Evolutionary conservation across 2,113 vertebrate species (phyloP).

Genomic region (Todiramphus saurophagus): DNA sequence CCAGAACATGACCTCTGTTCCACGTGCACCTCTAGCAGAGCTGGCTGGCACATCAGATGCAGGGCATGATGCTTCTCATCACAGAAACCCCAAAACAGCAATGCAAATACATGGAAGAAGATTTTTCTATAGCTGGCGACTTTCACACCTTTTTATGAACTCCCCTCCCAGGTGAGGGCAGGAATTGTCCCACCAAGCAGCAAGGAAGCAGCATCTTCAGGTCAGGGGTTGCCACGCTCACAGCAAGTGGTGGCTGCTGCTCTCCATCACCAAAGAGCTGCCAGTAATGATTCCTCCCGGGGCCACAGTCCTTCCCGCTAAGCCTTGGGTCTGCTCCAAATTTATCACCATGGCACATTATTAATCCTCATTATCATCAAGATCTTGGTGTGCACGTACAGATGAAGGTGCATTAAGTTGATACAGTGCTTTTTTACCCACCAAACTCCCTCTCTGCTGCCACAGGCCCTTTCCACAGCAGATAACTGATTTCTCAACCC

Average conservation of each 20-base stretch:
- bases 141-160: too few species aligned
- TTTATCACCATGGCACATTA: background rate
- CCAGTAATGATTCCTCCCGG: background rate
- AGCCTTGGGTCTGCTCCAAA: background rate
- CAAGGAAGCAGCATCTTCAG: background rate
- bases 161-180: background rate
- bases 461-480: background rate
- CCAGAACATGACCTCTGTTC: background rate
- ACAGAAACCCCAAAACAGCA: background rate
- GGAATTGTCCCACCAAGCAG: background rate
- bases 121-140: too few species aligned
- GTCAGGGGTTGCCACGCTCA: accelerated
- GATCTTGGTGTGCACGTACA: background rate
- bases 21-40: background rate
- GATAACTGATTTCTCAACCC: background rate
- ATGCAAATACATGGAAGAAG: background rate
- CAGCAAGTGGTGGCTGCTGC: background rate
- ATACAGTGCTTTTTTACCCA: background rate
- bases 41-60: background rate
- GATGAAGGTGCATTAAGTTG: background rate
- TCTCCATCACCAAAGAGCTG: background rate
- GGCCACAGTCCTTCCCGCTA: background rate
- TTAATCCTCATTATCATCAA: background rate
- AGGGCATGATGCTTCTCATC: accelerated
- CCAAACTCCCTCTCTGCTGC: background rate